phyloP scores from a whole-genome alignment of 2,888 invertebrate genomes.

The Iselma pallidipennis region DNA sequence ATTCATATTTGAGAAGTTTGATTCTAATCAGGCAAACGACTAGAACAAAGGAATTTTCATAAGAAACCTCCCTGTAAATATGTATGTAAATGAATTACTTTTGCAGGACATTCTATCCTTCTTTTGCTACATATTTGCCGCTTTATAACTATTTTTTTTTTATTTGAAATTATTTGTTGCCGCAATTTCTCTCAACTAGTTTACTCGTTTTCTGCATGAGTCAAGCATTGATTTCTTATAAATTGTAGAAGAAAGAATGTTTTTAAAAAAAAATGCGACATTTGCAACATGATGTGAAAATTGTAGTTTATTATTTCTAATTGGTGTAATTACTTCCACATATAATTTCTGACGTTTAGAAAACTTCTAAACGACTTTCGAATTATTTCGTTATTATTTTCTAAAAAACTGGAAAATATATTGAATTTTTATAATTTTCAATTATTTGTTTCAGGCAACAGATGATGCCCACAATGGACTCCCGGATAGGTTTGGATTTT shows the following conservation, averaged over 20 bases:
- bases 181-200: conserved; percentile 8
- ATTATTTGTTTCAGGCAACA: conserved; percentile 18
- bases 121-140: no score
- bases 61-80: no score
- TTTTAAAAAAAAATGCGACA: neutral
- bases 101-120: no score
- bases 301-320: neutral
- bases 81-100: no score
- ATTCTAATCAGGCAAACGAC: no score
- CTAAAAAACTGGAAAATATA: no score
- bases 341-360: neutral
- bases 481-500: conserved; percentile 90
- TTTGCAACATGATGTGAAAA: neutral
- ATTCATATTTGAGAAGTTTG: neutral
- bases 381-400: no score
- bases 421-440: conserved; percentile 7
- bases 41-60: no score
- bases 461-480: conserved; percentile 67
- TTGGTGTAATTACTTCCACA: neutral
- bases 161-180: no score
- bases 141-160: no score
- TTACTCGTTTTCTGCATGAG: conserved; percentile 7
- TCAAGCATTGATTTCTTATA: neutral
- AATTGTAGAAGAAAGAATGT: neutral
- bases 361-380: no score